Base-by-base conservation (phyloP, 2,888 invertebrate species). In the Nomada flava region DNA sequence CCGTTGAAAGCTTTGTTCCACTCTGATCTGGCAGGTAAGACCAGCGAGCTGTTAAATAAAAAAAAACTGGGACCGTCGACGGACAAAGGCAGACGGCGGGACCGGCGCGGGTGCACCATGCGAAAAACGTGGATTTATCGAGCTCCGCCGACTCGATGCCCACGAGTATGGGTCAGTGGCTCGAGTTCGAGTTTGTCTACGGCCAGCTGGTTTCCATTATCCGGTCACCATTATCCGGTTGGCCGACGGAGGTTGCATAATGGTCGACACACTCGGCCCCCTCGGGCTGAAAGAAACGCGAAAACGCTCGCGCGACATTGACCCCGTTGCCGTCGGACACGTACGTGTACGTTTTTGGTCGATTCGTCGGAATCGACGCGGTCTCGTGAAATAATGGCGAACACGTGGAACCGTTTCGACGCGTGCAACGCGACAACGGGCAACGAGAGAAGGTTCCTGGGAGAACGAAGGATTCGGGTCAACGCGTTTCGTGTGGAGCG, bases 301-400 rank as follows among this genome's bases (percentile, higher is more conserved):
- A 70, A 78, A 78, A 79, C 72, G 63, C 71, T 80, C 67, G 67
- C 52, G 64, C 78, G 84, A 86, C 86, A 86, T 84, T 86, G 86
- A 82, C 86, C 86, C n/a, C 78, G 52, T 84, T 84, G 76, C 72
- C 79, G 72, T 55, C 72, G 70, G 55, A 44, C 62, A 79, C 74
- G 44, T 13, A 5, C 15, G 13, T 0, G 50, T 15, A 50, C 5
- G 18, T 13, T 36, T 36, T 36, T 7, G 7, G 50, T 1, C 50
- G 50, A 15, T 50, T 50, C 18, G 4, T 44, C 7, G 26, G 44
- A 47, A 69, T 59, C 29, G 57, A 47, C 68, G 15, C 13, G 42
- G 9, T 10, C 9, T n/a, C 18, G 52, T 52, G 52, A 52, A 15
- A n/a, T 15, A 52, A n/a, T 13, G 15, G 13, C n/a, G 52, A 52